phyloP scores from a whole-genome alignment of 1,140 invertebrate genomes.

The Eurosta solidaginis region DNA sequence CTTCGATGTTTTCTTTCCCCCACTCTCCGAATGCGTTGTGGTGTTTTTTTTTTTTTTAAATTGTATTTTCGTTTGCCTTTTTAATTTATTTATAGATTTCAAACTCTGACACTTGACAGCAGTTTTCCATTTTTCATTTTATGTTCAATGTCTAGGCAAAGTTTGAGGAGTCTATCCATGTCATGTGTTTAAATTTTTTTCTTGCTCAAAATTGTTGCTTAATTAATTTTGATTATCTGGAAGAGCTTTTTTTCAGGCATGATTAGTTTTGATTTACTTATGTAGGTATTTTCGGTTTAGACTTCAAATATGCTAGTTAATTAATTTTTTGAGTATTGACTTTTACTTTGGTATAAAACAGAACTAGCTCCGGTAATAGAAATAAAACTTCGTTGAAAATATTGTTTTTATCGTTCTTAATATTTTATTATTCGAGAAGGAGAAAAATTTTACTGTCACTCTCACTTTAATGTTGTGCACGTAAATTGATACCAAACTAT shows the following conservation, averaged over 20 bases:
- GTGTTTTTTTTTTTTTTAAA: neutral
- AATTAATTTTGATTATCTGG: constrained; percentile 20
- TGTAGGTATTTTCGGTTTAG: neutral
- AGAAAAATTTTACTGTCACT: too few species aligned
- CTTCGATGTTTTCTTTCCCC: neutral
- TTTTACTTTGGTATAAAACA: neutral
- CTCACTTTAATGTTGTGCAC: too few species aligned
- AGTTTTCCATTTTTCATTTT: neutral
- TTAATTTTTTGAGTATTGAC: neutral
- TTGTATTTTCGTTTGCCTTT: neutral
- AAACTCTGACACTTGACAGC: neutral
- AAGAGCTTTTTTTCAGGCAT: neutral
- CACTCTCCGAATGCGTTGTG: neutral
- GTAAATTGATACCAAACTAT: too few species aligned
- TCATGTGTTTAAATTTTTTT: neutral
- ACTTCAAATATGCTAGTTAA: neutral
- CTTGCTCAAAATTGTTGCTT: neutral
- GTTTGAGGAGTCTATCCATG: neutral
- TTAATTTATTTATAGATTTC: neutral
- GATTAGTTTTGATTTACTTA: neutral
- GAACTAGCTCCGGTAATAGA: neutral
- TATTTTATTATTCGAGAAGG: too few species aligned
- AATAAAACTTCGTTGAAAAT: neutral
- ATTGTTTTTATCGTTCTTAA: too few species aligned
- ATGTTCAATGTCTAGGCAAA: neutral